Evolutionary conservation across 2,113 vertebrate species (phyloP).

Genomic region (Porphyrio hochstetteri): DNA sequence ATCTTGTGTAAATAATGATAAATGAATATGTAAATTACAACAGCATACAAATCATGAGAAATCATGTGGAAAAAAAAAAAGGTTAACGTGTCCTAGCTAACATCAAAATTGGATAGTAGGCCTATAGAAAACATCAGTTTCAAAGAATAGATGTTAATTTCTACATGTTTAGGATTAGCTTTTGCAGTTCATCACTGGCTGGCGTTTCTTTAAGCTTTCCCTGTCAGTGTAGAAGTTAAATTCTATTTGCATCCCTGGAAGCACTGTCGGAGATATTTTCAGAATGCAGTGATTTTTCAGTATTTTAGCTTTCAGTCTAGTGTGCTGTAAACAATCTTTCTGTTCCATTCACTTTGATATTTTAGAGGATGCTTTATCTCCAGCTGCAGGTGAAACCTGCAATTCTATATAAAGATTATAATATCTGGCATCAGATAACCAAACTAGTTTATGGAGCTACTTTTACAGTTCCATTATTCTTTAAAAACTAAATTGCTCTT

Average conservation of each 20-base stretch:
- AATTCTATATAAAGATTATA: neutral
- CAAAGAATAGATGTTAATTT: neutral
- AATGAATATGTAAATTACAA: neutral
- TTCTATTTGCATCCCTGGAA: neutral
- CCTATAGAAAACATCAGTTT: neutral
- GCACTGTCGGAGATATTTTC: neutral
- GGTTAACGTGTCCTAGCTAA: neutral
- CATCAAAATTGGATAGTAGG: neutral
- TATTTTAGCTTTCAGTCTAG: neutral
- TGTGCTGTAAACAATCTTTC: neutral
- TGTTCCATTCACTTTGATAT: neutral
- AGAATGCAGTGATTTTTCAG: neutral
- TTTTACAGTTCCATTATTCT: neutral
- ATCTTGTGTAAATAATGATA: neutral
- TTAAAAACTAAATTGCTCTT: neutral
- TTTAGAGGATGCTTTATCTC: neutral
- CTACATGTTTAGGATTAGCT: neutral
- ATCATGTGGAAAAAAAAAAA: neutral
- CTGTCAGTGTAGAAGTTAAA: neutral
- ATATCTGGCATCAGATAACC: neutral
- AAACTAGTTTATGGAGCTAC: neutral
- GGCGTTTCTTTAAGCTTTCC: neutral
- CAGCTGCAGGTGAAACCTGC: neutral
- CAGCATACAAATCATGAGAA: neutral
- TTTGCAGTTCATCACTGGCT: neutral